phyloP scores from a whole-genome alignment of 2,797 vertebrate species.

The Anguilla marmorata region DNA sequence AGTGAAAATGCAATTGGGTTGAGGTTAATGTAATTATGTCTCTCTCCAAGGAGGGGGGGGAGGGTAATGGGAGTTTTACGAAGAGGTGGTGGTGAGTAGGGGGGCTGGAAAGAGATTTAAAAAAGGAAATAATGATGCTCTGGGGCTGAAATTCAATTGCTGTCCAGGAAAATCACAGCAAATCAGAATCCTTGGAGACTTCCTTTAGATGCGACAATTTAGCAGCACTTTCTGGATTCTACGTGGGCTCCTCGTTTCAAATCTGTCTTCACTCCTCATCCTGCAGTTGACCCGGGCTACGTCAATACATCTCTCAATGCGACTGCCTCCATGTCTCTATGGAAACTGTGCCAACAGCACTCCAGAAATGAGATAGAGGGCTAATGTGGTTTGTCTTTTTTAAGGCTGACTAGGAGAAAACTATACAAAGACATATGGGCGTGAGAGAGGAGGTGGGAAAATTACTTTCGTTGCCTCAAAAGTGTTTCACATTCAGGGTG shows the following conservation, averaged over 20 bases:
- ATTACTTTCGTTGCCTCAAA: not conserved
- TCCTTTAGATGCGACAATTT: not conserved
- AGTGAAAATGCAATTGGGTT: not conserved
- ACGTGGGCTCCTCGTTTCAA: not conserved
- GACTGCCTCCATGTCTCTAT: not conserved
- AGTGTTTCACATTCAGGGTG: not conserved
- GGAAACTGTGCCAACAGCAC: not conserved
- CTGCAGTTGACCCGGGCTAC: not conserved
- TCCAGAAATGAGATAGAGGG: not conserved
- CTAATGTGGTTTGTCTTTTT: not conserved
- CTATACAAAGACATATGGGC: not conserved
- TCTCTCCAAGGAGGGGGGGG: not conserved
- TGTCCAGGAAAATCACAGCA: not conserved
- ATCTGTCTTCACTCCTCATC: not conserved
- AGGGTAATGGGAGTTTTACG: not conserved
- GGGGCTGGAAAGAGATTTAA: not conserved
- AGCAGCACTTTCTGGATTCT: not conserved
- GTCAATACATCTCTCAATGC: not conserved
- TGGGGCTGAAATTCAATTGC: not conserved
- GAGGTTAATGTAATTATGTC: slow-evolving; percentile 19
- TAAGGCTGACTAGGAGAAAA: not conserved
- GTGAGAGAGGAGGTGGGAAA: not conserved
- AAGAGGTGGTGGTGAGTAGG: not conserved
- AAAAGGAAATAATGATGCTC: not conserved
- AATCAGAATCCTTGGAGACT: not conserved